Evolutionary conservation across 2,888 invertebrate species (phyloP).

Genomic region (Brenthis daphne): DNA sequence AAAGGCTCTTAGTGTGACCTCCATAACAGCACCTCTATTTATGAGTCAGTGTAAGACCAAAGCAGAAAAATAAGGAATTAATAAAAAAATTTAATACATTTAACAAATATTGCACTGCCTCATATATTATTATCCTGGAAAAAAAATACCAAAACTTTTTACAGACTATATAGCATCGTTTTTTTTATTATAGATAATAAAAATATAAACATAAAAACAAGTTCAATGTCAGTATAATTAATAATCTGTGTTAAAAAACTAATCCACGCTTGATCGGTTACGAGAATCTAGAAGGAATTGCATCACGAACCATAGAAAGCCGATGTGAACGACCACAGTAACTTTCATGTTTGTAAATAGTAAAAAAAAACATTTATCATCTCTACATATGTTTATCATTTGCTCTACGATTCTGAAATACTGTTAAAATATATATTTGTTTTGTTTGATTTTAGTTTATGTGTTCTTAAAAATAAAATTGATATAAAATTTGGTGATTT

Average conservation of each 20-base stretch:
- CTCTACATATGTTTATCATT: background rate
- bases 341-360: slow-evolving; percentile 27
- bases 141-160: too few relatives aligned
- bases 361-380: slow-evolving; percentile 4
- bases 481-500: too few relatives aligned
- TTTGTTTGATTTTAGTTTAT: background rate
- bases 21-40: slow-evolving; percentile 7
- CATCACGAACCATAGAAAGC: slow-evolving; percentile 41
- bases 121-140: too few relatives aligned
- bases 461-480: too few relatives aligned
- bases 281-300: slow-evolving; percentile 30
- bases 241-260: slow-evolving; percentile 25
- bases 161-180: too few relatives aligned
- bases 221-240: slow-evolving; percentile 31
- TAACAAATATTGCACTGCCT: too few relatives aligned
- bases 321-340: slow-evolving; percentile 32
- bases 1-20: slow-evolving; percentile 15
- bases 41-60: slow-evolving; percentile 5
- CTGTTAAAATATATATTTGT: too few relatives aligned
- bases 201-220: slow-evolving; percentile 12
- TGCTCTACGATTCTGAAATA: background rate
- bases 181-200: too few relatives aligned
- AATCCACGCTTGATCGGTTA: slow-evolving; percentile 33
- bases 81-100: background rate
- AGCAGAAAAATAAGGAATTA: slow-evolving; percentile 1